Evolutionary conservation across 2,113 vertebrate genomes (phyloP).

Genomic region (Melospiza melodia): DNA sequence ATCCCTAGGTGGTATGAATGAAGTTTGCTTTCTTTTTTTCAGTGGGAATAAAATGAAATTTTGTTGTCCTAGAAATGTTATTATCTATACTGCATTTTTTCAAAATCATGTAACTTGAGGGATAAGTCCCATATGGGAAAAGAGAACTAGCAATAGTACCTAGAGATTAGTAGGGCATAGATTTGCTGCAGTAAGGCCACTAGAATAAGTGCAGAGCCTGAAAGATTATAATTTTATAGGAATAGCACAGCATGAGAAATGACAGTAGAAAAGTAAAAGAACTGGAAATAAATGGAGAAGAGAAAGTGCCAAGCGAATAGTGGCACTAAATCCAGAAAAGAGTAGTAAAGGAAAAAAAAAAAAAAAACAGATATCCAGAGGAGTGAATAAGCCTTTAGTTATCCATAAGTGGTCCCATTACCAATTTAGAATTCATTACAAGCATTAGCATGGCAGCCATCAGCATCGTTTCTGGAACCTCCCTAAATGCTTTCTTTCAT

Average conservation of each 20-base stretch:
- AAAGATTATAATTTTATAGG: neutral
- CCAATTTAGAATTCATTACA: slow-evolving; percentile 69
- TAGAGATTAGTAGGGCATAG: neutral
- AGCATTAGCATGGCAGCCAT: slow-evolving; percentile 67
- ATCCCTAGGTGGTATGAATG: neutral
- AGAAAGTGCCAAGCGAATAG: slow-evolving; percentile 15
- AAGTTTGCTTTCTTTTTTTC: neutral
- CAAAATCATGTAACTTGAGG: neutral
- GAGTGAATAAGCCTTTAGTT: slow-evolving; percentile 64
- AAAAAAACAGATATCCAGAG: slow-evolving; percentile 10
- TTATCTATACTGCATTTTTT: neutral
- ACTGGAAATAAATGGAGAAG: neutral
- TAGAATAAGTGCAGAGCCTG: neutral
- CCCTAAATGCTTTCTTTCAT: slow-evolving; percentile 67
- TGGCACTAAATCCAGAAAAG: slow-evolving; percentile 15
- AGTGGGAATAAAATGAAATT: neutral
- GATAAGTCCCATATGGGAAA: neutral
- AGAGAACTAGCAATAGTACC: neutral
- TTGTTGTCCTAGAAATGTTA: neutral
- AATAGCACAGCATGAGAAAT: neutral
- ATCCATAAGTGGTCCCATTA: slow-evolving; percentile 65
- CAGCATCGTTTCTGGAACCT: slow-evolving; percentile 59
- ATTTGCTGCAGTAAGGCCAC: neutral
- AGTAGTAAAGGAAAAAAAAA: slow-evolving; percentile 18
- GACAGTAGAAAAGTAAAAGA: neutral